phyloP scores from a whole-genome alignment of 1,140 invertebrate genomes.

The Stegodyphus mimosarum region DNA sequence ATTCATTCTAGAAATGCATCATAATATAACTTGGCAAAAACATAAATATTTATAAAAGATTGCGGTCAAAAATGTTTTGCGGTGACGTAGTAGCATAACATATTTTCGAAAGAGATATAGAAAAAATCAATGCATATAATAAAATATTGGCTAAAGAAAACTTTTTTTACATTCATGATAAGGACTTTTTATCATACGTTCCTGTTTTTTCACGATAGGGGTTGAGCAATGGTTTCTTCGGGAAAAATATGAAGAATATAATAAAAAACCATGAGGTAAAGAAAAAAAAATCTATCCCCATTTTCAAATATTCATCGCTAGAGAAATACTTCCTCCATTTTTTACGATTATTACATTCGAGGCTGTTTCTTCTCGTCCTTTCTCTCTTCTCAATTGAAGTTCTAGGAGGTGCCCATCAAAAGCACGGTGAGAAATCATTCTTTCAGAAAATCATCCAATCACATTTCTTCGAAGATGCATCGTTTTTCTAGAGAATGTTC shows the following conservation, averaged over 20 bases:
- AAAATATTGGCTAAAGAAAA: background rate
- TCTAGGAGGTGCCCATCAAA: background rate
- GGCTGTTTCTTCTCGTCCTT: background rate
- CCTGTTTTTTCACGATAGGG: background rate
- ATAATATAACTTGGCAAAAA: background rate
- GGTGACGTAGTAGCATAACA: background rate
- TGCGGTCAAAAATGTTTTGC: no score
- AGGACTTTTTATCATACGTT: background rate
- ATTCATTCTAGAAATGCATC: background rate
- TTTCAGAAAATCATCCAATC: constrained; percentile 45
- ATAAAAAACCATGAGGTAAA: background rate
- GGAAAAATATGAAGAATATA: background rate
- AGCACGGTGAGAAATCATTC: background rate
- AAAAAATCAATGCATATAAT: background rate
- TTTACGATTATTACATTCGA: constrained; percentile 19
- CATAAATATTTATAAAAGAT: background rate
- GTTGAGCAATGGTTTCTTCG: background rate
- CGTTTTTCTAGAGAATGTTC: constrained; percentile 8
- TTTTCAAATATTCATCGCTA: background rate
- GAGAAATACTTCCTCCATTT: constrained; percentile 9
- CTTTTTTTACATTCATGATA: background rate
- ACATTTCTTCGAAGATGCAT: constrained; percentile 25
- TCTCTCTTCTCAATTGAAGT: background rate
- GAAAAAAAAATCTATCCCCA: background rate
- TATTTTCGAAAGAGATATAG: background rate